Base-by-base conservation (phyloP, 2,113 vertebrate species). In the Hemiprocne comata region DNA sequence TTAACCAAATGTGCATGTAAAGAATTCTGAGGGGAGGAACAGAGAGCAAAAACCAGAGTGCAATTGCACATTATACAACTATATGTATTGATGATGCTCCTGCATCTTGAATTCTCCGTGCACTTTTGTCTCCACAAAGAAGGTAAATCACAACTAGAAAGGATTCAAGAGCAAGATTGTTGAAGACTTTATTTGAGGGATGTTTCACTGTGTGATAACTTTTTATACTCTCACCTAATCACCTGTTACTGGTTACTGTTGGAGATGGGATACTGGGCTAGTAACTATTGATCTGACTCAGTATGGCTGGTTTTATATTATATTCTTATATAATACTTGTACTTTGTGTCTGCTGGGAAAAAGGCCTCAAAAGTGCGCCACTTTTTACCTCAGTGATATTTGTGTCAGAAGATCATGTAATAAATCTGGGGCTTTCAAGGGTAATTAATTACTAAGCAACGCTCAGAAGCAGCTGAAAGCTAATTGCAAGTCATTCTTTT, bases 41-140 rank as follows among this genome's bases (percentile, higher is more conserved):
- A 29, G 31, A 89, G 38, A 80, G 8, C 24, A 70, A 62, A 89
- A 84, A 38, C 1, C 50, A 74, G 40, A 61, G 25, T 33, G 12
- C 51, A 61, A 18, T 74, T 89, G 7, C 8, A 60, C 4, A 1
- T 87, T 12, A 17, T 65, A 74, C 46, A 57, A 10, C 19, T 86
- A 0, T 50, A 16, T 20, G 4, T 60, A 28, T 54, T 0, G 0
- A 12, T 53, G 50, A 5, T 66, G 11, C 15, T 90, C 7, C 14
- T 89, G 31, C 28, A 25, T 44, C 60, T 89, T 76, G 51, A 69
- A 53, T 70, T 89, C 51, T 3, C 0, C 54, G 17, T 77, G 36
- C 13, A 4, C 16, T 62, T 93, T 55, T 85, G 13, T 85, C 34
- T 71, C 29, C 40, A 78, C 24, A 38, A 13, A 90, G 85, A 65